phyloP scores from a whole-genome alignment of 2,888 invertebrate genomes.

The Dyspetes luteomarginatus region DNA sequence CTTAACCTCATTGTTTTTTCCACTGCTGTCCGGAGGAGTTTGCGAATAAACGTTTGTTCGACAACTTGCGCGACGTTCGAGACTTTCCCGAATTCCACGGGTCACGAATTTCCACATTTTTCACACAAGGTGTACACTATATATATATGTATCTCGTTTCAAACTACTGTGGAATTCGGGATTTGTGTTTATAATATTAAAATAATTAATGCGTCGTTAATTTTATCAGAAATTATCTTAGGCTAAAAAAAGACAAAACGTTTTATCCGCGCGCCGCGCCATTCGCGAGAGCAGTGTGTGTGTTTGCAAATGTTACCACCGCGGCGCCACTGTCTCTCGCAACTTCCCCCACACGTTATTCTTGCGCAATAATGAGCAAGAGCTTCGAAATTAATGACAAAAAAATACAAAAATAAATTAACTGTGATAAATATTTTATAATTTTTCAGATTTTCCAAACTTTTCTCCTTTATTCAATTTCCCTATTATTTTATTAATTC shows the following conservation, averaged over 20 bases:
- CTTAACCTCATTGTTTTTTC: constrained; percentile 71
- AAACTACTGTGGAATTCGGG: constrained; percentile 12
- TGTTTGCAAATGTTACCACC: constrained; percentile 27
- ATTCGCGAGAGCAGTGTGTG: constrained; percentile 46
- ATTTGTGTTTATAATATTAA: not conserved
- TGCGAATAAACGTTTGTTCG: constrained; percentile 79
- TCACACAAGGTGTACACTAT: too few relatives aligned
- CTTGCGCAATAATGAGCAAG: constrained; percentile 37
- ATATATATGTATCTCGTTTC: not conserved
- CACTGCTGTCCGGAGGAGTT: constrained; percentile 70
- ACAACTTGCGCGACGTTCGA: constrained; percentile 76
- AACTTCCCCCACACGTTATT: not conserved
- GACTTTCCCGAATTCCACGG: constrained; percentile 78
- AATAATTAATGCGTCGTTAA: not conserved
- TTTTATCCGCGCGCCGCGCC: constrained; percentile 37
- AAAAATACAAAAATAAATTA: not conserved
- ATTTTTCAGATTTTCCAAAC: too few relatives aligned
- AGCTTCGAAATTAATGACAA: not conserved
- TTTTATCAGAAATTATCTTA: not conserved
- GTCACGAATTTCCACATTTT: constrained; percentile 80
- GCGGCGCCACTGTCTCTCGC: not conserved
- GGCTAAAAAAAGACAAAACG: not conserved
- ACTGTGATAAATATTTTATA: not conserved
- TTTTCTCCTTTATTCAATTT: too few relatives aligned
- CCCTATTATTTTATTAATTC: too few relatives aligned